These are phyloP conservation scores for Poeciliopsis turneri DNA, from an alignment of 2,797 vertebrate species.

Conservation along the genomic window DNA sequence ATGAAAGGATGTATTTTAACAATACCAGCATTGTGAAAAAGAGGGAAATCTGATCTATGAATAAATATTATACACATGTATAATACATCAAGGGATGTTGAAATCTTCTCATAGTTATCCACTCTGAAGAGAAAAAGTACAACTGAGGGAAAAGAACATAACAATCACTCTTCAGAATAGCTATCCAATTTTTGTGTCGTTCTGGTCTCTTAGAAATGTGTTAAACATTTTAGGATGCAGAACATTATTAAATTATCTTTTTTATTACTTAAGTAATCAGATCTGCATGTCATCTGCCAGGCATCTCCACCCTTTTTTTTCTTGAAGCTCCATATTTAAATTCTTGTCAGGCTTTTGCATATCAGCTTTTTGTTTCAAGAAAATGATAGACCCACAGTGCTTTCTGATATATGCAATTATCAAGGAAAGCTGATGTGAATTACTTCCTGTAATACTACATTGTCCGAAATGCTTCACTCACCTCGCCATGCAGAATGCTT, in stretches of 20 bases:
- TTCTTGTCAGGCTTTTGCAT: background rate
- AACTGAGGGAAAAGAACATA: background rate
- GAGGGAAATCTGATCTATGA: slow-evolving; percentile 24
- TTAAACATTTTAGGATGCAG: background rate
- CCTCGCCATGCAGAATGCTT: background rate
- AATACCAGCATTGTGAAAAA: slow-evolving; percentile 5
- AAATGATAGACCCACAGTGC: background rate
- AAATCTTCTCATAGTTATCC: background rate
- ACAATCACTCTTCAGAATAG: background rate
- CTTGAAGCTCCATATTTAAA: background rate
- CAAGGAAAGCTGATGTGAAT: background rate
- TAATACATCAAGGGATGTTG: background rate
- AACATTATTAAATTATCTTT: background rate
- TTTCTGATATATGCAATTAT: background rate
- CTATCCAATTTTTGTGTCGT: background rate
- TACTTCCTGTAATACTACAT: background rate
- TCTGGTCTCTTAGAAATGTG: background rate
- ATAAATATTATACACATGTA: slow-evolving; percentile 7
- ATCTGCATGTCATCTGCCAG: background rate
- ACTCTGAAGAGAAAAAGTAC: background rate
- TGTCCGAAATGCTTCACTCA: background rate
- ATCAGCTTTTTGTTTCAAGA: background rate
- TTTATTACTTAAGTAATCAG: background rate
- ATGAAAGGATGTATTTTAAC: background rate
- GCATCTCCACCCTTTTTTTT: background rate